Conservation (phyloP, 2,797 vertebrate genomes). For the Pithecia hirsuta region DNA sequence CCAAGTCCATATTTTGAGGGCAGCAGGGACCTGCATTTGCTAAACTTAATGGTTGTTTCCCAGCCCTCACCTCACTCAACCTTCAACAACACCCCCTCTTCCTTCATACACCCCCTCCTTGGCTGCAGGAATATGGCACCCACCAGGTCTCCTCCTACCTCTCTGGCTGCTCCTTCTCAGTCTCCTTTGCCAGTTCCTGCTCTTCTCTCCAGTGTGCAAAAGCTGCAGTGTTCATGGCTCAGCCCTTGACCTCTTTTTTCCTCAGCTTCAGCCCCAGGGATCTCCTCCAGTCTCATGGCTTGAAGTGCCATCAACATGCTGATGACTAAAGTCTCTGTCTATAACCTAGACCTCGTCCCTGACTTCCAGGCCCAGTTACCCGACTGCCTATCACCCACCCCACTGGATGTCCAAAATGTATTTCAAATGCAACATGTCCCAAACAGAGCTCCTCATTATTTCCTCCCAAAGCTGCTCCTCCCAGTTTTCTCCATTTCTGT, state of each 20-base stretch:
- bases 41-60: neutral
- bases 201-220: neutral
- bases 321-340: neutral
- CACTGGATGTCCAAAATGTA: neutral
- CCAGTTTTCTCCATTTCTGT: neutral
- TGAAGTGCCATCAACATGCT: neutral
- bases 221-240: neutral
- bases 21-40: no score
- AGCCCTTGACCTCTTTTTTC: neutral
- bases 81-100: neutral
- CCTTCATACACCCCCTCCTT: neutral
- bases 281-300: neutral
- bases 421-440: neutral
- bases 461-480: neutral
- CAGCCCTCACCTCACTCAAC: neutral
- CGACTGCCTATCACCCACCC: no score
- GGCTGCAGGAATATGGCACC: neutral
- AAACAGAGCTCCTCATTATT: neutral
- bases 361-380: neutral
- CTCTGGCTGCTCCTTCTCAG: neutral
- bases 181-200: neutral
- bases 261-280: neutral
- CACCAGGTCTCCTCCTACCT: neutral
- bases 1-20: neutral
- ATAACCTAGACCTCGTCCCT: neutral